Evolutionary conservation across 2,797 vertebrate genomes (phyloP).

Genomic region (Urocyon cinereoargenteus): DNA sequence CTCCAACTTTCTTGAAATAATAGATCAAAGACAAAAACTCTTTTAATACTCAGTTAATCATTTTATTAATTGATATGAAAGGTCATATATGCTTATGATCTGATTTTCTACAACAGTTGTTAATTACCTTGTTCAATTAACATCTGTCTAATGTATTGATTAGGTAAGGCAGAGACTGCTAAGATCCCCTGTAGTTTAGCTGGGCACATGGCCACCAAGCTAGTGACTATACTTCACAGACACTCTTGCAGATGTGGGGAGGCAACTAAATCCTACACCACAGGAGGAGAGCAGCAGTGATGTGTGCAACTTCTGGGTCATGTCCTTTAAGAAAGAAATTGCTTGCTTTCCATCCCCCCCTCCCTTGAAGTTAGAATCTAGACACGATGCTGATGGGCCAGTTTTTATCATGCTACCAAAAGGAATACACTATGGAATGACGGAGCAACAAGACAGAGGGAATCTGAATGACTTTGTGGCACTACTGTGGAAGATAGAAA

Average conservation of each 20-base stretch:
- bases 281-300: background rate
- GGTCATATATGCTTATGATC: background rate
- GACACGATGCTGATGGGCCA: background rate
- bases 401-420: background rate
- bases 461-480: background rate
- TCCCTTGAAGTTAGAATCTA: background rate
- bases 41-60: background rate
- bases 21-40: background rate
- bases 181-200: background rate
- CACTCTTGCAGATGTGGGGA: background rate
- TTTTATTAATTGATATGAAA: constrained; percentile 12
- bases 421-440: background rate
- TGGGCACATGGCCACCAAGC: background rate
- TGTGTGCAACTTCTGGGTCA: background rate
- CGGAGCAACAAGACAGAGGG: background rate
- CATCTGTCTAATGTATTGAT: background rate
- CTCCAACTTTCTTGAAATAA: constrained; percentile 18
- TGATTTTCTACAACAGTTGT: background rate
- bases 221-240: background rate
- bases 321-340: background rate
- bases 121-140: background rate
- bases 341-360: background rate
- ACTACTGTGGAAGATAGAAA: background rate
- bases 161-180: background rate
- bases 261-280: background rate